Evolutionary conservation across 2,797 vertebrate genomes (phyloP), one percentile per base, ranked within the genome.

Genomic region (Austrolebias charrua): DNA sequence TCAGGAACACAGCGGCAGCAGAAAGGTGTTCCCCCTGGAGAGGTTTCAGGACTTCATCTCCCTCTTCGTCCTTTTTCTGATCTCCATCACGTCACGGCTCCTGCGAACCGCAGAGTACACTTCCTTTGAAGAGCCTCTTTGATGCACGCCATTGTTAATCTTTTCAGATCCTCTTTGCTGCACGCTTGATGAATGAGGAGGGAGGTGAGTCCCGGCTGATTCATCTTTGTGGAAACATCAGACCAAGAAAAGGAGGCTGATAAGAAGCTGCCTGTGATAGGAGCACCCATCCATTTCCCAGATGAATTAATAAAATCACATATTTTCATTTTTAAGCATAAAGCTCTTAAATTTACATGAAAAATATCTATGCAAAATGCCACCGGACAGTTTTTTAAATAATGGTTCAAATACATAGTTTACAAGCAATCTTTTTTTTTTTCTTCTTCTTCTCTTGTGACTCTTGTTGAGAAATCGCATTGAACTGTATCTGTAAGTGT

Each of bases 121-220:
- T 72, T 76, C 77, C 79, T 91, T 86, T 88, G 84, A 90, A 85
- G 82, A 74, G 50, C 19, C 44, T 76, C 85, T 85, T 87, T 82
- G 84, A 86, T 80, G 81, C 82, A 63, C 60, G 70, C 69, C 71
- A 78, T 78, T 84, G 83, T 81, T 85, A 87, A 86, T 83, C 74
- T 82, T 73, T 80, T 75, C 78, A 75, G 82, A 69, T 75, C 87
- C 86, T 86, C 85, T 64, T 73, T 73, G 78, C 73, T 73, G 82
- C 73, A 77, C 78, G 70, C 69, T 65, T 65, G 80, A 81, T 86
- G 84, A 87, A 88, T 85, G 80, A 84, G 55, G 59, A 78, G 84
- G 44, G 69, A 70, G 53, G 61, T 53, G 35, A 47, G 59, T 78
- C 81, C 78, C 82, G 55, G 59, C 57, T 75, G 82, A 77, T 74